Conservation (phyloP, 2,797 vertebrate species). For the Eptatretus atami region DNA sequence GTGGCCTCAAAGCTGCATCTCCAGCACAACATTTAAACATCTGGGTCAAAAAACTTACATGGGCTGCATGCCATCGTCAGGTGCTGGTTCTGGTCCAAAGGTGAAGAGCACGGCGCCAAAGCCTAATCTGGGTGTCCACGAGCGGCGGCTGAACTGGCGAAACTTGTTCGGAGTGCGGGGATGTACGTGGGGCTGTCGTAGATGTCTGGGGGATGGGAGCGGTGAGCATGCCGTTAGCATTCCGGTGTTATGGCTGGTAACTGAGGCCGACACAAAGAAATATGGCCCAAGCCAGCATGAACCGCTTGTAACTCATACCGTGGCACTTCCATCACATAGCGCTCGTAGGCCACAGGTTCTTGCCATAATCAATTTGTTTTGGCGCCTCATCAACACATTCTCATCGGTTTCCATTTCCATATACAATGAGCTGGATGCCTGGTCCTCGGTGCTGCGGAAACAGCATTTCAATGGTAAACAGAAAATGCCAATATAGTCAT, state of each 20-base stretch:
- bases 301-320: constrained; percentile 21
- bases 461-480: too few relatives aligned
- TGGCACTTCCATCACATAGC: constrained; percentile 56
- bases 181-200: constrained; percentile 46
- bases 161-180: constrained; percentile 90
- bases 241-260: too few relatives aligned
- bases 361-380: constrained; percentile 90
- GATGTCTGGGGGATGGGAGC: constrained; percentile 18
- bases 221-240: neutral
- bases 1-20: too few relatives aligned
- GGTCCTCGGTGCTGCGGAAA: too few relatives aligned
- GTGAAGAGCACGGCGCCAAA: constrained; percentile 83
- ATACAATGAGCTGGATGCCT: too few relatives aligned
- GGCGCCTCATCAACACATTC: constrained; percentile 41
- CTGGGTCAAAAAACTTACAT: neutral
- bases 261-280: neutral
- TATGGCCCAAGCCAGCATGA: neutral
- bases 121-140: constrained; percentile 83
- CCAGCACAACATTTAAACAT: too few relatives aligned
- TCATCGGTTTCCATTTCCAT: constrained; percentile 39
- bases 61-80: constrained; percentile 12
- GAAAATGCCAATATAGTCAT: too few relatives aligned
- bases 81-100: constrained; percentile 48
- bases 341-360: constrained; percentile 70
- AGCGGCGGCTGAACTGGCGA: constrained; percentile 78